Percentiles rank a stretch among this genome's conserved stretches.
Conservation (phyloP, 1,140 invertebrate genomes). For the Leptopilina boulardi region DNA sequence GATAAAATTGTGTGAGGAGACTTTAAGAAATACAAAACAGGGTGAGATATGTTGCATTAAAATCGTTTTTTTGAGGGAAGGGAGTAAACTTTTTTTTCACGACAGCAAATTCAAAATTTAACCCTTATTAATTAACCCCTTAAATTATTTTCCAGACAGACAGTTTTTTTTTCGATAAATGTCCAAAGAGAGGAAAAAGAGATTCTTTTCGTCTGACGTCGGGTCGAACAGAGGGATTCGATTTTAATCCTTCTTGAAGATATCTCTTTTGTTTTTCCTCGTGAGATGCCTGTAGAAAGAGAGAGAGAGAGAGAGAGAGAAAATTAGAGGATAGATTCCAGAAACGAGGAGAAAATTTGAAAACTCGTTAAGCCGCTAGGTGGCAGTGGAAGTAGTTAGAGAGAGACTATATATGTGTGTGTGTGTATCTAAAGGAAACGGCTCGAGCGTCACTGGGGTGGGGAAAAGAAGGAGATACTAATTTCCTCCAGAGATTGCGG, state of each 20-base stretch:
- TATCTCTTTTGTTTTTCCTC: slow-evolving; percentile 38
- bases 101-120: no score
- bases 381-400: slow-evolving; percentile 34
- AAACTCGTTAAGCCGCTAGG: slow-evolving; percentile 45
- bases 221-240: slow-evolving; percentile 27
- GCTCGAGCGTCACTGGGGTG: not conserved
- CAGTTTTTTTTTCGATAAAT: no score
- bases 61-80: not conserved
- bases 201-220: not conserved
- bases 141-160: no score
- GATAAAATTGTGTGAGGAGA: not conserved
- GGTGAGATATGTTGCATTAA: not conserved
- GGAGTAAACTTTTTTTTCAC: no score
- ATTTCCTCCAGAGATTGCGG: slow-evolving; percentile 44
- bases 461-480: slow-evolving; percentile 36
- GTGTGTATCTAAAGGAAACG: slow-evolving; percentile 22
- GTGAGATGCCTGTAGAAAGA: slow-evolving; percentile 11
- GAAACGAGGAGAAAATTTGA: slow-evolving; percentile 37
- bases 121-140: no score
- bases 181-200: no score
- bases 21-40: not conserved
- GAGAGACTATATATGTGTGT: slow-evolving; percentile 39
- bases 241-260: slow-evolving; percentile 36
- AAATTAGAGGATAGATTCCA: not conserved
- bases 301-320: not conserved